A percentile compares a stretch with the other conserved stretches of the same genome.
Conservation (phyloP, 2,797 vertebrate genomes). For the Intellagama lesueurii region DNA sequence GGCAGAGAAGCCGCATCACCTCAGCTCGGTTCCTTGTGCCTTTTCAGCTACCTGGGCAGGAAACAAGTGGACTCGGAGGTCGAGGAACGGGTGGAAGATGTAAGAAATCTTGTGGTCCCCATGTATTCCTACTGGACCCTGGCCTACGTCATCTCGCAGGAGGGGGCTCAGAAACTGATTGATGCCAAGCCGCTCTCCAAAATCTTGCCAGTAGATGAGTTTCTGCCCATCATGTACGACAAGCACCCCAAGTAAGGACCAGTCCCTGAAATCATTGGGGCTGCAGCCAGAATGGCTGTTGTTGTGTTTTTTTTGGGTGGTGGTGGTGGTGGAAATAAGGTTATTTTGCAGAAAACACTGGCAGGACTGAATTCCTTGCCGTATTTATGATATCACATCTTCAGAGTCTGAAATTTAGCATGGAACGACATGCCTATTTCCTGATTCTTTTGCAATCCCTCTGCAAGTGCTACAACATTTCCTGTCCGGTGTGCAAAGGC, state of each 20-base stretch:
- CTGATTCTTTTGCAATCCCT: neutral
- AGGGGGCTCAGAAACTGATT: slow-evolving; percentile 91
- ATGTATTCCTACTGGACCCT: slow-evolving; percentile 96
- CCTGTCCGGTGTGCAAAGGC: too few species aligned
- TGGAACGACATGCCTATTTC: neutral
- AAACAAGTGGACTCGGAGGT: slow-evolving; percentile 92
- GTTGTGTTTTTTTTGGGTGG: neutral
- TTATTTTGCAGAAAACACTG: neutral
- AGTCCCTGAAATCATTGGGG: slow-evolving; percentile 9
- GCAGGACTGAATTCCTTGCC: neutral
- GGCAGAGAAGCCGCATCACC: too few species aligned
- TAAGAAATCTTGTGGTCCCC: slow-evolving; percentile 87
- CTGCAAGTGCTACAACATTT: too few species aligned
- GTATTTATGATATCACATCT: neutral
- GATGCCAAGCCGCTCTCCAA: slow-evolving; percentile 89
- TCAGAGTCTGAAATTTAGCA: neutral
- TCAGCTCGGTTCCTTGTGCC: neutral
- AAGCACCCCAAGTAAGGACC: slow-evolving; percentile 91
- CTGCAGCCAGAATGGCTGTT: neutral
- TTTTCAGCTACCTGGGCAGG: slow-evolving; percentile 91
- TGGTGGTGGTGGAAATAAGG: neutral
- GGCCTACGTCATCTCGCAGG: slow-evolving; percentile 89
- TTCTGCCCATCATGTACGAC: slow-evolving; percentile 97
- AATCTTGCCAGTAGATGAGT: slow-evolving; percentile 97
- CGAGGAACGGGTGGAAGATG: slow-evolving; percentile 82